Percentiles rank a stretch among this genome's conserved stretches.
phyloP scores from a whole-genome alignment of 2,888 invertebrate genomes.

The Patella caerulea region DNA sequence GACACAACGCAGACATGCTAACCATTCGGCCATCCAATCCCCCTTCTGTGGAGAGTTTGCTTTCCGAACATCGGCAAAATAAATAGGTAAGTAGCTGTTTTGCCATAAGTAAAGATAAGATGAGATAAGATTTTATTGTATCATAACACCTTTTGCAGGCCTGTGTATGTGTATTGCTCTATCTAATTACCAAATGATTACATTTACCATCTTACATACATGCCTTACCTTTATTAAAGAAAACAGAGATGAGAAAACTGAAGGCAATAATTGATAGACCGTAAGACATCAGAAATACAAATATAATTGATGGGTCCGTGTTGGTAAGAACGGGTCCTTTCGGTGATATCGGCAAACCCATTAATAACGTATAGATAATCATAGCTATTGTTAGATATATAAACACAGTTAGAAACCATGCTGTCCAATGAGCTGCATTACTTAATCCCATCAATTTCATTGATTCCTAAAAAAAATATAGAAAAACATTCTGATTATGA shows the following conservation, averaged over 20 bases:
- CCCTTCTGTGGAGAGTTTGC: too few relatives aligned
- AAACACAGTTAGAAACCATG: conserved; percentile 86
- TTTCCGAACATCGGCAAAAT: too few relatives aligned
- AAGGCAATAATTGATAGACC: conserved; percentile 80
- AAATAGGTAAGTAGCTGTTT: too few relatives aligned
- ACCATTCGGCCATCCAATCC: too few relatives aligned
- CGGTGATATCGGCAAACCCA: conserved; percentile 52
- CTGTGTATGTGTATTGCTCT: too few relatives aligned
- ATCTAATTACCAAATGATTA: too few relatives aligned
- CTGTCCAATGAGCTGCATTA: conserved; percentile 86
- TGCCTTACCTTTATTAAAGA: conserved; percentile 80
- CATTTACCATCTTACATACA: not conserved
- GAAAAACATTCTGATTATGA: too few relatives aligned
- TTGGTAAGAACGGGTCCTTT: conserved; percentile 12
- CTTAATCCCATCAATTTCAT: conserved; percentile 92
- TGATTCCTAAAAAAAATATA: conserved; percentile 77
- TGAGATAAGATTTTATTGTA: too few relatives aligned
- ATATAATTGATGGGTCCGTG: conserved; percentile 78
- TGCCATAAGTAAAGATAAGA: too few relatives aligned
- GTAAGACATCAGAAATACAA: conserved; percentile 81
- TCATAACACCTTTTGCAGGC: too few relatives aligned
- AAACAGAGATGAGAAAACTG: conserved; percentile 83
- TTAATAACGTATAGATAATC: conserved; percentile 70
- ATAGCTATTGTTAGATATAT: conserved; percentile 78
- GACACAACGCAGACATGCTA: too few relatives aligned